Conservation (phyloP, 2,113 vertebrate species). For the Hemiprocne comata region DNA sequence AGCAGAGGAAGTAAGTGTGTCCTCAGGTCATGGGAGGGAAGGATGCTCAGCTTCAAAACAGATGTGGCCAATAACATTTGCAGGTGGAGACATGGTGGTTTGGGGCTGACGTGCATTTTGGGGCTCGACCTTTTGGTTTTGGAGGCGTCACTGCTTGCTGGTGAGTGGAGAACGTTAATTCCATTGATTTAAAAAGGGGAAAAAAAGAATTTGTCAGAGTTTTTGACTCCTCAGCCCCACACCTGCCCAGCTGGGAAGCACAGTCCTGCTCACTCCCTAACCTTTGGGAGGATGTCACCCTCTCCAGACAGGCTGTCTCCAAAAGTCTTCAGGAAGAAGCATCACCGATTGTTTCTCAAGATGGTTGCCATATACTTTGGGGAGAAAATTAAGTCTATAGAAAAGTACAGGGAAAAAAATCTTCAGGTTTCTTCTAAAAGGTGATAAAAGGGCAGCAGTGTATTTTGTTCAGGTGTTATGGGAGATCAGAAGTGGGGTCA, state of each 20-base stretch:
- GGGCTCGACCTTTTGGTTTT: not conserved
- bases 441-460: not conserved
- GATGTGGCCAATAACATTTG: fast-evolving
- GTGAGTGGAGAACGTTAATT: not conserved
- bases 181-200: not conserved
- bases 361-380: not conserved
- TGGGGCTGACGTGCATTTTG: not conserved
- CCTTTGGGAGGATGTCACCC: not conserved
- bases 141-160: not conserved
- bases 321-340: not conserved
- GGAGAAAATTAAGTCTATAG: not conserved
- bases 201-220: not conserved
- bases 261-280: no score
- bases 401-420: not conserved
- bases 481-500: not conserved
- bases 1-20: constrained; percentile 90
- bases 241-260: not conserved
- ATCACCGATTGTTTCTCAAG: not conserved
- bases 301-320: not conserved
- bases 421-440: not conserved
- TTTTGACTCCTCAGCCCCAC: not conserved
- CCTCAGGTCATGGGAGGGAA: not conserved
- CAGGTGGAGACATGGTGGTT: fast-evolving
- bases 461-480: not conserved
- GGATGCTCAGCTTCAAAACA: not conserved